Base-by-base conservation (phyloP, 2,113 vertebrate genomes). In the Thalassarche chlororhynchos region DNA sequence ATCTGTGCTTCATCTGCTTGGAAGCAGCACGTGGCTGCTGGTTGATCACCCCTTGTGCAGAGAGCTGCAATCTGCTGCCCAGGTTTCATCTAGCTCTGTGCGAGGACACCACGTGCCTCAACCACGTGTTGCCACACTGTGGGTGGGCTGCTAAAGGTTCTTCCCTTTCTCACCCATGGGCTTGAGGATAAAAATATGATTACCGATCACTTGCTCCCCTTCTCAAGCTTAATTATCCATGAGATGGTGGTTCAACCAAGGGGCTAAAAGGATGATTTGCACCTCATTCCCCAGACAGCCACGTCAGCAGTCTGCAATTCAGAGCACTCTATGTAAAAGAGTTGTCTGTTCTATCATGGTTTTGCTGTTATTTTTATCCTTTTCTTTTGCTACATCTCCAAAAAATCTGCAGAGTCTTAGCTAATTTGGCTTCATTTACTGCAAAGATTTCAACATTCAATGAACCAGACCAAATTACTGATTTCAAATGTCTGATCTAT, bases 41-140 rank as follows among this genome's bases (percentile, higher is more conserved):
- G 28, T 40, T 46, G 28, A 38, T 84, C 32, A 17, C 2, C 8
- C 44, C 47, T 34, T 12, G 23, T 21, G 49, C 54, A 42, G 21
- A 66, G 18, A 49, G 28, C 34, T 54, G 52, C 29, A 21, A 16
- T 58, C 47, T 94, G 65, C 57, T 76, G 34, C 55, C 68, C 76
- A 51, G 57, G 26, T 69, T 55, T 71, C 71, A 32, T 36, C 62
- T 21, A 13, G 29, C n/a, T 38, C 47, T 34, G 49, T 44, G 46
- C 5, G 4, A 74, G 69, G 64, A 54, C 60, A 19, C 16, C 1
- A 2, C 1, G 3, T 44, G 32, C 51, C 34, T 69, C 74, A 57
- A 16, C 21, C 72, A 34, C 0, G 2, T 2, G 17, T 12, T 34
- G 23, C 4, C 10, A 64, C 12, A 4, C 25, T 24, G 31, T 6